Conservation (phyloP, 2,113 vertebrate genomes). For the Chiloscyllium plagiosum region DNA sequence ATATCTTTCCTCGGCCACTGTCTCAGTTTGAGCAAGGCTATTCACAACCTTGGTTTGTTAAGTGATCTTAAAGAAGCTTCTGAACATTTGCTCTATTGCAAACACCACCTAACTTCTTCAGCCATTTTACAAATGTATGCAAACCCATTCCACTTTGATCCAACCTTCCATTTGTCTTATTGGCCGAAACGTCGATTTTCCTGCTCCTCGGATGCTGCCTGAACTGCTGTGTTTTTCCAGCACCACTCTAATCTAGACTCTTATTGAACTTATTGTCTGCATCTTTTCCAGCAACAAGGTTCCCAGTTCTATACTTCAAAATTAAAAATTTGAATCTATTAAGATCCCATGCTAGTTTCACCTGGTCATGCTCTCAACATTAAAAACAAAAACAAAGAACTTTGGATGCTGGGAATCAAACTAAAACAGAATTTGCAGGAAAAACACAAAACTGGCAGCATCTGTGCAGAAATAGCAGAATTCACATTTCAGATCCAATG, state of each 20-base stretch:
- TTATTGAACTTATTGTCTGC: background rate
- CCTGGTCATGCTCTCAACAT: background rate
- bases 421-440: too few relatives aligned
- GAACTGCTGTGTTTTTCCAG: too few relatives aligned
- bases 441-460: too few relatives aligned
- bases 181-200: too few relatives aligned
- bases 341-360: background rate
- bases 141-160: background rate
- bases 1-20: background rate
- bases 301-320: background rate
- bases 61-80: background rate
- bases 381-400: too few relatives aligned
- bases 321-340: too few relatives aligned
- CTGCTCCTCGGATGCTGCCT: too few relatives aligned
- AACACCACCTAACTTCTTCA: background rate
- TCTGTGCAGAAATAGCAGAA: too few relatives aligned
- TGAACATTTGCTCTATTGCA: background rate
- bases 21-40: background rate
- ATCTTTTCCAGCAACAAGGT: background rate
- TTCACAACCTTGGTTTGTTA: background rate
- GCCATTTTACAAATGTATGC: background rate
- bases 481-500: too few relatives aligned
- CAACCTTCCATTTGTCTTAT: background rate
- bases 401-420: too few relatives aligned
- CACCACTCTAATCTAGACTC: too few relatives aligned